Conservation (phyloP, 2,888 invertebrate species). For the Idaea aversata region DNA sequence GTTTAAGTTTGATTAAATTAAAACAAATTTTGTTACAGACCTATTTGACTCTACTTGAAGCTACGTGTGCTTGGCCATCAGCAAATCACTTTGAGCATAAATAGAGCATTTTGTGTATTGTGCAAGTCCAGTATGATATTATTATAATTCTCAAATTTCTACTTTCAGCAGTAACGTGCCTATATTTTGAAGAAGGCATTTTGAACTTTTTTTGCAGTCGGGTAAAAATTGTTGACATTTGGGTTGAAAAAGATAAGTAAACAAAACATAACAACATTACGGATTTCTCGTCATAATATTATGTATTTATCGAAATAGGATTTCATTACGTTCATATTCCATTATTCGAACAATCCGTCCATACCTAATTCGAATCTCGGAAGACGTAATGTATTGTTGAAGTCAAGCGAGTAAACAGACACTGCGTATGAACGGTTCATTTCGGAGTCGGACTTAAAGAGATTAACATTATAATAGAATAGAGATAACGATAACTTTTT, state of each 20-base stretch:
- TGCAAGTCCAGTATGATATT: too few species aligned
- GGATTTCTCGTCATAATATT: not conserved
- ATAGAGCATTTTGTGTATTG: too few species aligned
- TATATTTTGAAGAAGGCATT: too few species aligned
- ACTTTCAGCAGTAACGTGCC: too few species aligned
- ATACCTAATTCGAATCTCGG: slow-evolving; percentile 48
- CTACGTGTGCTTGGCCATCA: too few species aligned
- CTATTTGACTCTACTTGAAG: too few species aligned
- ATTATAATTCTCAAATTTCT: too few species aligned
- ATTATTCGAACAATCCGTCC: slow-evolving; percentile 43
- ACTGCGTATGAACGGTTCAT: slow-evolving; percentile 54
- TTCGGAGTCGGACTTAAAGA: slow-evolving; percentile 31
- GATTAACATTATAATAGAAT: not conserved
- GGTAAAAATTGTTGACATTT: too few species aligned
- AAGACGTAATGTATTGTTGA: slow-evolving; percentile 48
- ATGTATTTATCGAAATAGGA: slow-evolving; percentile 7
- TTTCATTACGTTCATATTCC: slow-evolving; percentile 25
- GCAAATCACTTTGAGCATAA: too few species aligned
- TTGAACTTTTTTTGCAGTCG: too few species aligned
- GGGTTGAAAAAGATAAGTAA: not conserved
- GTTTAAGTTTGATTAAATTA: too few species aligned
- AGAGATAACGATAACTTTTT: not conserved
- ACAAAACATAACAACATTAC: not conserved
- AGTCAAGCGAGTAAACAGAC: slow-evolving; percentile 51
- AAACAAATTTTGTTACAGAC: too few species aligned